Percentiles rank a stretch among this genome's conserved stretches.
These are phyloP conservation scores for Alauda arvensis DNA, from an alignment of 2,797 vertebrate species.

Conservation along the genomic window DNA sequence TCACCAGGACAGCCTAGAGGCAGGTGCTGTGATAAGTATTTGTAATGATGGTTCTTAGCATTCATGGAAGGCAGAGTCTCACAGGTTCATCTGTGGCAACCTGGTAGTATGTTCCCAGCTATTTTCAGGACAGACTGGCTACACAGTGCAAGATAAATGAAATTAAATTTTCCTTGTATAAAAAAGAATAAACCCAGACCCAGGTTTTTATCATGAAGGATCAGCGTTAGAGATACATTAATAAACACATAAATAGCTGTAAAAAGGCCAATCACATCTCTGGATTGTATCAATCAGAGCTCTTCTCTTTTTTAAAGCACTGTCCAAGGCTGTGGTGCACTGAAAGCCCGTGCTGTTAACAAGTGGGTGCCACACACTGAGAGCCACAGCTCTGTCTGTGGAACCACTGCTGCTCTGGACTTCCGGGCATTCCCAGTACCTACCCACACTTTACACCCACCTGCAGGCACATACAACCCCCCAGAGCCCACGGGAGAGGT, in stretches of 20 bases:
- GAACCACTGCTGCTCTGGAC: background rate
- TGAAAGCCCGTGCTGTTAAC: fast-evolving
- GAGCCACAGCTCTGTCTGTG: background rate
- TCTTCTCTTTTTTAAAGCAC: background rate
- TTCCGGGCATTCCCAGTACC: background rate
- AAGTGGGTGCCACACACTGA: background rate
- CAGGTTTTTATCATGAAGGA: background rate
- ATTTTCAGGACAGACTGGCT: background rate
- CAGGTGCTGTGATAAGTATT: background rate
- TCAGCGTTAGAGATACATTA: background rate
- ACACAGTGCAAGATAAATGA: background rate
- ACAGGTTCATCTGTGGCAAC: background rate
- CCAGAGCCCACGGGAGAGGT: background rate
- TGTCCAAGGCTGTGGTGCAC: background rate
- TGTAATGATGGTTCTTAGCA: background rate
- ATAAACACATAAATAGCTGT: background rate
- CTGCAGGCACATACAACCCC: background rate
- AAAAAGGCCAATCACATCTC: background rate
- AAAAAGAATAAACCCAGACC: background rate
- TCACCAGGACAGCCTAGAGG: background rate
- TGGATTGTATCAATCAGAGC: background rate
- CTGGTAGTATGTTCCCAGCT: background rate
- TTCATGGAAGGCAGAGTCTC: background rate
- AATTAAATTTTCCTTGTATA: background rate
- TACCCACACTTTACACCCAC: background rate